Evolutionary conservation across 2,113 vertebrate genomes (phyloP).

Genomic region (human): GRCh38 chr7:76811001-76811500

Average conservation of each 20-base stretch:
- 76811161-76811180: conserved; percentile 71
- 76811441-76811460: neutral
- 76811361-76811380: neutral
- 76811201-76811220: conserved; percentile 53
- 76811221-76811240: conserved; percentile 60
- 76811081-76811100: neutral
- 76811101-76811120: conserved; percentile 35
- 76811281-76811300: conserved; percentile 40
- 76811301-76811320: conserved; percentile 51
- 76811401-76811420: neutral
- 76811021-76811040: neutral
- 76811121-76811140: conserved; percentile 23
- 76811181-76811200: conserved; percentile 60
- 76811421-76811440: neutral
- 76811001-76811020: neutral
- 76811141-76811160: conserved; percentile 48
- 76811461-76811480: neutral
- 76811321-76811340: conserved; percentile 31
- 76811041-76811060: neutral
- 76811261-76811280: conserved; percentile 5
- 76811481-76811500: neutral
- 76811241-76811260: conserved; percentile 65
- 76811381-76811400: neutral
- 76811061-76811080: neutral
- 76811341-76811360: neutral